Conservation (phyloP, 1,140 invertebrate species). For the Pseudobourletiella spinata region DNA sequence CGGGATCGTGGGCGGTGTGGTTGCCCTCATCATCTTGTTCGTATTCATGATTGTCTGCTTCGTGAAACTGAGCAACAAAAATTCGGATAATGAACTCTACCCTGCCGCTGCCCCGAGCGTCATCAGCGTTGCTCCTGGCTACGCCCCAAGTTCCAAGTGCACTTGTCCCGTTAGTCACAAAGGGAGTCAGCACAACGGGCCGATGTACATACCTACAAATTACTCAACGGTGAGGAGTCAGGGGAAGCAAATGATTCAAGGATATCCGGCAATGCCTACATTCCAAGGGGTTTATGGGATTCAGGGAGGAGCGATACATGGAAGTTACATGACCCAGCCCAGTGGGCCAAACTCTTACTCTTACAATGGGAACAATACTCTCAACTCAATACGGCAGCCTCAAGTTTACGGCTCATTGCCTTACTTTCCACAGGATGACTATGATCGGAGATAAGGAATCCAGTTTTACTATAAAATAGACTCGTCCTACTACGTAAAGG, state of each 20-base stretch:
- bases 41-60: conserved; percentile 76
- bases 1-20: conserved; percentile 80
- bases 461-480: no score
- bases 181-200: conserved; percentile 12
- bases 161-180: conserved; percentile 27
- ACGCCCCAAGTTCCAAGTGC: conserved; percentile 19
- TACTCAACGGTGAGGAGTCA: conserved; percentile 15
- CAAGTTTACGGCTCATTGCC: conserved; percentile 20
- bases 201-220: conserved; percentile 1
- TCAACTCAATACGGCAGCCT: conserved; percentile 15
- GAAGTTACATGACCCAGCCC: not conserved
- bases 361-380: conserved; percentile 14
- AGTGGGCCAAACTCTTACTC: conserved; percentile 10
- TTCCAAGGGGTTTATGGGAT: conserved; percentile 12
- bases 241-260: conserved; percentile 5
- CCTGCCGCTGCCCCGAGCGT: conserved; percentile 25
- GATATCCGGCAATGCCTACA: conserved; percentile 11
- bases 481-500: no score
- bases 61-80: conserved; percentile 47
- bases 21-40: conserved; percentile 77
- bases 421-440: conserved; percentile 25
- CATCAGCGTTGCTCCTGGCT: conserved; percentile 16
- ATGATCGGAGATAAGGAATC: conserved; percentile 17
- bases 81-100: conserved; percentile 1
- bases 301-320: conserved; percentile 11